These are phyloP conservation scores for Trachelus troglodyta DNA, from an alignment of 2,888 invertebrate species.

Conservation along the genomic window DNA sequence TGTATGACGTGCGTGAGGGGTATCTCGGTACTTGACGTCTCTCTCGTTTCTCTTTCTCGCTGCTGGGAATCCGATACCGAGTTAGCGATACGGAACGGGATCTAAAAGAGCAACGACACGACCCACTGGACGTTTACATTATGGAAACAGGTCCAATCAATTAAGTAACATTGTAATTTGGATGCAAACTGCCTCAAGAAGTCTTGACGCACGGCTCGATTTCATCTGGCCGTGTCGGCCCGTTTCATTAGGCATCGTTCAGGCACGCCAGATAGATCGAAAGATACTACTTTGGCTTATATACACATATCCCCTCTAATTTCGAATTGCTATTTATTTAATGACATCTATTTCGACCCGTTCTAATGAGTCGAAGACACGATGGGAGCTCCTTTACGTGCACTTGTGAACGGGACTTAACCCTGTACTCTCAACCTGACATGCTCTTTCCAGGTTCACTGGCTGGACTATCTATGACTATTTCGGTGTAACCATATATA, in stretches of 20 bases:
- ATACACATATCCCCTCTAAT: conserved; percentile 18
- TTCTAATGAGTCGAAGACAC: conserved; percentile 15
- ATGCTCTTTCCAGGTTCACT: background rate
- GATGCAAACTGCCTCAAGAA: conserved; percentile 9
- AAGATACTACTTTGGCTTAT: conserved; percentile 9
- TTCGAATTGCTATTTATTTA: conserved; percentile 46
- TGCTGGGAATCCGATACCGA: background rate
- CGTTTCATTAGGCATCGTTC: conserved; percentile 17
- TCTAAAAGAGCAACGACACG: background rate
- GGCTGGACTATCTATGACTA: background rate
- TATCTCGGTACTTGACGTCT: background rate
- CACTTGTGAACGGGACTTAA: background rate
- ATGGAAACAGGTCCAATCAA: conserved; percentile 9
- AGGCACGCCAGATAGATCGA: conserved; percentile 8
- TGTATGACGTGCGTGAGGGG: background rate
- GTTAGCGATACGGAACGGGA: background rate
- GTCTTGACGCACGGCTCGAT: conserved; percentile 12
- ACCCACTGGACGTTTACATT: background rate
- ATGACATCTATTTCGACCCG: conserved; percentile 24
- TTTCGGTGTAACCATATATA: too few species aligned
- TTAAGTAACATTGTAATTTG: conserved; percentile 20
- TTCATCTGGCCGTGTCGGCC: background rate
- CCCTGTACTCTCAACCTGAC: background rate
- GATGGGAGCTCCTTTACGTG: background rate
- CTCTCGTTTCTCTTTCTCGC: background rate